Evolutionary conservation across 2,888 invertebrate species (phyloP), one percentile per base, ranked within the genome.

Genomic region (Cetonia aurata): DNA sequence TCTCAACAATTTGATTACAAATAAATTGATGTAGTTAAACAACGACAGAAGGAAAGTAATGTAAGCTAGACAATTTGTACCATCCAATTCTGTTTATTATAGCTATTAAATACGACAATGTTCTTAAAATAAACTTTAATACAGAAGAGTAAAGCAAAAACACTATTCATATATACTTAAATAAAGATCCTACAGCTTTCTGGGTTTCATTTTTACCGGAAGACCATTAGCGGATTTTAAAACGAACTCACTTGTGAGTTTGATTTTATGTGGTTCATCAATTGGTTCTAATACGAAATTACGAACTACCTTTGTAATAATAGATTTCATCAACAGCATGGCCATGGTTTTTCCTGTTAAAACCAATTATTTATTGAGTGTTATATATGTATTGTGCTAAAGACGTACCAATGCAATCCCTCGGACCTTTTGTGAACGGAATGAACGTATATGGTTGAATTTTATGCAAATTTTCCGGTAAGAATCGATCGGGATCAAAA

Each of bases 361-460:
- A 52, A 15, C 17, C 13, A 48, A 37, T 4, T 15, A 42, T 12
- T 42, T 19, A 25, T 60, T 57, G 57, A 62, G 6, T 19, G 6
- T n/a, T 44, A 44, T 6, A 6, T 6, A 3, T 44, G 6, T 13
- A 31, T 25, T 15, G 25, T 25, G 19, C 31, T 56, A 44, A 44
- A 59, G 10, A 33, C 48, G 0, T 48, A 62, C 62, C 62, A 50
- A 60, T 50, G 53, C 65, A 67, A 65, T 55, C 59, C 31, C 57
- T 69, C 10, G 69, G 57, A 10, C 60, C 57, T 37, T 71, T 67
- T 17, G 67, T 84, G 73, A 85, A 85, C 6, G 85, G 85, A 9
- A 85, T 77, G 71, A 81, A 85, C 4, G 83, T 78, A 69, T 80
- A 85, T 13, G 82, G 83, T 74, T 87, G 85, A 72, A 87, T 81